Base-by-base conservation (phyloP, 2,888 invertebrate genomes). In the Agriotes lineatus region DNA sequence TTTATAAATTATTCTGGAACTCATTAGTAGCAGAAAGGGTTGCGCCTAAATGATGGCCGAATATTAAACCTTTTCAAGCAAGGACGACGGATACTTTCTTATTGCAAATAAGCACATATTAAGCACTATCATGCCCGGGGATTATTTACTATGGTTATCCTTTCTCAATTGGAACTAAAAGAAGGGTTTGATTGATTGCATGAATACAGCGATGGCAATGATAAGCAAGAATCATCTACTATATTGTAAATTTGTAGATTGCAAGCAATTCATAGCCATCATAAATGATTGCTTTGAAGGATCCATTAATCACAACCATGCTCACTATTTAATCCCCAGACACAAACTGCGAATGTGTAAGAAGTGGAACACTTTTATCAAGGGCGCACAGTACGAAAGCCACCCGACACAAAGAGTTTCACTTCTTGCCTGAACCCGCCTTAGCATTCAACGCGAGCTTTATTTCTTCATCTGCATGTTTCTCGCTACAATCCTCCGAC, bases 1-100 rank as follows among this genome's bases (percentile, higher is more conserved):
- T 58, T 25, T 58, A 52, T 58, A 25, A 58, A 58, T 58, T 42
- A 58, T 58, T 58, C 58, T 5, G 42, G 22, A 58, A 42, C 42
- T 58, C 44, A 30, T 58, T 44, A 58, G 58, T 25, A 16, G 14
- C 12, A 25, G 22, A 57, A 58, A 30, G 58, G 30, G 25, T 58
- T 58, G 42, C 19, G 39, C 19, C 20, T 37, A 37, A 19, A 12
- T 14, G 52, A 33, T 52, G 14, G 10, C 22, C 22, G 19, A 39
- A 39, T 14, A 14, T 14, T 16, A 9, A 42, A 42, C 14, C 42
- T 42, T 14, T 16, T 18, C 7, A 16, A 14, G 42, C 14, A 42
- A 42, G 14, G 16, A 42, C 16, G 16, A 2, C n/a, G 18, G 16
- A 42, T 42, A 42, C 7, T 42, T 16, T 42, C 16, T 42, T 7